These are phyloP conservation scores for Simalia tracyae DNA, from an alignment of 2,797 vertebrate species.

Conservation along the genomic window DNA sequence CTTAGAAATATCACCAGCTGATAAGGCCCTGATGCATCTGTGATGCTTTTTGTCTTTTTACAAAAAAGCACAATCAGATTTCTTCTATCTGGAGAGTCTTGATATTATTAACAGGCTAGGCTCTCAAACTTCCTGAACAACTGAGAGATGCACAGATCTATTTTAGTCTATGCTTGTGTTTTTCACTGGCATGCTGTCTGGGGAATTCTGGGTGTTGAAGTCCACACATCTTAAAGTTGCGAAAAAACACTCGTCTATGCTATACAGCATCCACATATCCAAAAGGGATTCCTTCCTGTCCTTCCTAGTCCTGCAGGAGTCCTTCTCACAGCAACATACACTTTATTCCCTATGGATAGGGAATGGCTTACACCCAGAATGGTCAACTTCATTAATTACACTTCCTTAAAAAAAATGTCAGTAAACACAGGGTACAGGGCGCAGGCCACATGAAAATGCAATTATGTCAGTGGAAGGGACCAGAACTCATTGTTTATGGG, in stretches of 20 bases:
- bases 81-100: neutral
- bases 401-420: neutral
- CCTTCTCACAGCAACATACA: too few relatives aligned
- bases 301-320: neutral
- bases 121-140: neutral
- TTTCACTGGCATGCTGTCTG: neutral
- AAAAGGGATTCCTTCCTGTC: too few relatives aligned
- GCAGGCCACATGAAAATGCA: neutral
- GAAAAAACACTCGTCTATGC: neutral
- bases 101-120: neutral
- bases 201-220: neutral
- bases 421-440: neutral
- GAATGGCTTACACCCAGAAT: neutral
- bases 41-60: neutral
- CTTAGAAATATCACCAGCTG: neutral
- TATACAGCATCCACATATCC: too few relatives aligned
- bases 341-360: neutral
- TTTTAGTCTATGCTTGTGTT: neutral
- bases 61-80: neutral
- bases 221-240: neutral
- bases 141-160: neutral
- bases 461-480: neutral
- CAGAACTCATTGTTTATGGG: neutral
- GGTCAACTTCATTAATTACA: neutral
- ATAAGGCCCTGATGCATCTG: neutral